phyloP scores from a whole-genome alignment of 2,113 vertebrate species.

The Ahaetulla prasina region DNA sequence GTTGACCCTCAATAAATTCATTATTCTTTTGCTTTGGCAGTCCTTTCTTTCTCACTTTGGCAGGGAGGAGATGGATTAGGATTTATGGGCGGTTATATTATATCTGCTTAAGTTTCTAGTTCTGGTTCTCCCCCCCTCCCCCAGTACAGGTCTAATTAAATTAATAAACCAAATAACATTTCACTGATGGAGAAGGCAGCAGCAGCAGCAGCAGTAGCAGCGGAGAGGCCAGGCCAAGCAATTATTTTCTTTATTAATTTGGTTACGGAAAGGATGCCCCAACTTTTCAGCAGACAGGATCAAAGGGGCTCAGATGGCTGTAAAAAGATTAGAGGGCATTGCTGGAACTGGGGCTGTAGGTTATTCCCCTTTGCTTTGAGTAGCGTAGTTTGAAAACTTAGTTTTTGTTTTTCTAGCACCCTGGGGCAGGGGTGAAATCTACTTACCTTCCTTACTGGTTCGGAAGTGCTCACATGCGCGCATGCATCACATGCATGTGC shows the following conservation, averaged over 20 bases:
- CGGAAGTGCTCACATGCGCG: too few species aligned
- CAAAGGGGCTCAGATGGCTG: background rate
- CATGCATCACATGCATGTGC: too few species aligned
- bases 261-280: background rate
- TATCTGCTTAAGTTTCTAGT: background rate
- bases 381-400: background rate
- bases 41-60: background rate
- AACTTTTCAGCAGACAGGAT: background rate
- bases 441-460: too few species aligned
- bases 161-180: background rate
- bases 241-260: background rate
- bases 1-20: background rate
- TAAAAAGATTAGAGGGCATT: background rate
- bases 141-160: background rate
- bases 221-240: background rate
- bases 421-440: too few species aligned
- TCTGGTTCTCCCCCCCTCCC: too few species aligned
- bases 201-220: too few species aligned
- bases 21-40: background rate
- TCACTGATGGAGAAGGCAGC: background rate
- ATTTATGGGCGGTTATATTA: background rate
- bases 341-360: background rate
- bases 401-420: background rate
- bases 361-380: background rate
- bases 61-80: background rate